Percentiles rank a stretch among this genome's conserved stretches.
Conservation (phyloP, 2,888 invertebrate genomes). For the Blomia tropicalis region DNA sequence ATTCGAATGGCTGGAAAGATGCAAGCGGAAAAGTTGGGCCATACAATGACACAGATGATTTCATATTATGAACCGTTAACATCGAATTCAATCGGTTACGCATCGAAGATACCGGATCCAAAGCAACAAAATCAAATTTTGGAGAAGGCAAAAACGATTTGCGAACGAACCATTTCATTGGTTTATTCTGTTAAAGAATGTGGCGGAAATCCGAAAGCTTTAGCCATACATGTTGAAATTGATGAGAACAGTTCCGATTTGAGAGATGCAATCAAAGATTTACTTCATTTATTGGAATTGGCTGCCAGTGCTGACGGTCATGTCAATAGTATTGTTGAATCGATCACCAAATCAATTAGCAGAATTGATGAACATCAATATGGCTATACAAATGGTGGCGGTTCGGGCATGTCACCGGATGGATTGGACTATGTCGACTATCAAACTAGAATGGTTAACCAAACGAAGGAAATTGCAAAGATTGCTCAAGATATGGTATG, state of each 20-base stretch:
- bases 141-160: constrained; percentile 81
- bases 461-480: constrained; percentile 80
- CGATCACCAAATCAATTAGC: constrained; percentile 71
- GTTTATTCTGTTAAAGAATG: constrained; percentile 68
- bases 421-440: constrained; percentile 61
- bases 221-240: constrained; percentile 59
- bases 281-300: constrained; percentile 59
- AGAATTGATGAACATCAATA: constrained; percentile 45
- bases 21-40: constrained; percentile 84
- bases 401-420: neutral
- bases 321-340: constrained; percentile 72
- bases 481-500: constrained; percentile 84
- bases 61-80: constrained; percentile 73
- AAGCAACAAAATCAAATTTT: constrained; percentile 68
- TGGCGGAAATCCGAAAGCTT: constrained; percentile 80
- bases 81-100: constrained; percentile 56
- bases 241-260: constrained; percentile 62
- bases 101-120: constrained; percentile 72
- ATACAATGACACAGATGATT: constrained; percentile 48
- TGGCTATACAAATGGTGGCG: constrained; percentile 15
- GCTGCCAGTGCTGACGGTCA: constrained; percentile 75
- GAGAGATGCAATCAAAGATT: constrained; percentile 55
- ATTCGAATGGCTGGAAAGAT: constrained; percentile 66
- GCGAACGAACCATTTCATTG: constrained; percentile 75
- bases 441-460: constrained; percentile 88